A percentile compares a stretch with the other conserved stretches of the same genome.
Conservation (phyloP, 2,113 vertebrate species). For the Cryptomyrus ogoouensis region DNA sequence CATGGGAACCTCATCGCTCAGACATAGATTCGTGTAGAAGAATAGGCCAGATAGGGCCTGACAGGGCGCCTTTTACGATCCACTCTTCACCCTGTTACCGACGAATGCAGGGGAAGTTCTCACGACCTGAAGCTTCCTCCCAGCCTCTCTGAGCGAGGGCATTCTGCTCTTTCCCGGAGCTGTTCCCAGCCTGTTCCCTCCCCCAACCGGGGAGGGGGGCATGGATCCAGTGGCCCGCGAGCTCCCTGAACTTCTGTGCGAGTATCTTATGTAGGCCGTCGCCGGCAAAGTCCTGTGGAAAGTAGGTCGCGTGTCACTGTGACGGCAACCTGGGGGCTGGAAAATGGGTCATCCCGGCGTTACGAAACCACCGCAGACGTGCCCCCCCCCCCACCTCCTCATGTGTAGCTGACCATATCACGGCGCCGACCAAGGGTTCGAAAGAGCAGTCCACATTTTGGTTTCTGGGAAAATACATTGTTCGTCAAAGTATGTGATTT, state of each 20-base stretch:
- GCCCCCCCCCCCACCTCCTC: background rate
- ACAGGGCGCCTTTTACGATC: background rate
- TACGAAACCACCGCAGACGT: conserved; percentile 39
- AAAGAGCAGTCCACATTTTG: background rate
- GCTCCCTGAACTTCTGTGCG: background rate
- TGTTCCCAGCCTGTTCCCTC: background rate
- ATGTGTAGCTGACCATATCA: background rate
- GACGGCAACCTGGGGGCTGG: conserved; percentile 50
- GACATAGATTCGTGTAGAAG: background rate
- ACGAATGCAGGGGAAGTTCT: background rate
- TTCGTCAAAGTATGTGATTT: background rate
- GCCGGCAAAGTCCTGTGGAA: conserved; percentile 39
- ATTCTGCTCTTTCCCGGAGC: background rate
- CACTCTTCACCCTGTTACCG: background rate
- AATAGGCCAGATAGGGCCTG: background rate
- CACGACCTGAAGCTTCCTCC: background rate
- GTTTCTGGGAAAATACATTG: too few species aligned
- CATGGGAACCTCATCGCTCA: background rate
- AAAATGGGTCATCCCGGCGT: conserved; percentile 55
- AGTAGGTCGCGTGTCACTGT: conserved; percentile 45
- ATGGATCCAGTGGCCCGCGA: background rate
- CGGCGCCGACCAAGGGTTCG: background rate
- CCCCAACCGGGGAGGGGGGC: background rate
- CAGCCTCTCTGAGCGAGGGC: background rate
- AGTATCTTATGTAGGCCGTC: conserved; percentile 48